A percentile compares a stretch with the other conserved stretches of the same genome.
phyloP scores from a whole-genome alignment of 2,113 vertebrate genomes.

The Hypocryptadius cinnamomeus region DNA sequence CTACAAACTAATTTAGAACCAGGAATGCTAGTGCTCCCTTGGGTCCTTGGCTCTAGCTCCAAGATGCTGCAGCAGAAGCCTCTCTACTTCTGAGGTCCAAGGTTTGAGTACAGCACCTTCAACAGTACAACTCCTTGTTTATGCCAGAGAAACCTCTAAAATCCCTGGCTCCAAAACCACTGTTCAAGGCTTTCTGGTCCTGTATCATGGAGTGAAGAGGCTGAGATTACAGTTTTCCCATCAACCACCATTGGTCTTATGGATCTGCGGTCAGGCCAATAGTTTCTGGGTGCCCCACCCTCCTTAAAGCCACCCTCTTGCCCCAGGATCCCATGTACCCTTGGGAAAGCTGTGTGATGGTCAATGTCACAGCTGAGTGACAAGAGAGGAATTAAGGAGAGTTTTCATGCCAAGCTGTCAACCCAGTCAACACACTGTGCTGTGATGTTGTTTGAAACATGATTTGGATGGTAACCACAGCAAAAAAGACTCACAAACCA shows the following conservation, averaged over 20 bases:
- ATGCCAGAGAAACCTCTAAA: neutral
- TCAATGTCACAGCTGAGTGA: neutral
- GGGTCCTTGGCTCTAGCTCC: neutral
- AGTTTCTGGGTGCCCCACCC: neutral
- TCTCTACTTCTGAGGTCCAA: neutral
- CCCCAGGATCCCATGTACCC: fast-evolving
- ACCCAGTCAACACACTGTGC: neutral
- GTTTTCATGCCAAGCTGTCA: neutral
- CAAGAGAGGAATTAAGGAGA: neutral
- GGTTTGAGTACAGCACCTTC: neutral
- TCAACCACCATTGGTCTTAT: neutral
- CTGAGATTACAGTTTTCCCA: neutral
- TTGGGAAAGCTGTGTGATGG: neutral
- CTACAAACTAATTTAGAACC: neutral
- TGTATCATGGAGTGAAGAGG: neutral
- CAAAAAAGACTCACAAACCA: neutral
- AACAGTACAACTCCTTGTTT: neutral
- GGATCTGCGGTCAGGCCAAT: neutral
- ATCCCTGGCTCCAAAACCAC: neutral
- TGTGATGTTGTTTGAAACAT: fast-evolving
- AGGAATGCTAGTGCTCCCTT: neutral
- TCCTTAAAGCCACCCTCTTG: neutral
- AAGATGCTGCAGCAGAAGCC: neutral
- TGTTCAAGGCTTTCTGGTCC: neutral
- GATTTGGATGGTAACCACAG: neutral